Evolutionary conservation across 2,888 invertebrate species (phyloP).

Genomic region (Epinotia brunnichana): DNA sequence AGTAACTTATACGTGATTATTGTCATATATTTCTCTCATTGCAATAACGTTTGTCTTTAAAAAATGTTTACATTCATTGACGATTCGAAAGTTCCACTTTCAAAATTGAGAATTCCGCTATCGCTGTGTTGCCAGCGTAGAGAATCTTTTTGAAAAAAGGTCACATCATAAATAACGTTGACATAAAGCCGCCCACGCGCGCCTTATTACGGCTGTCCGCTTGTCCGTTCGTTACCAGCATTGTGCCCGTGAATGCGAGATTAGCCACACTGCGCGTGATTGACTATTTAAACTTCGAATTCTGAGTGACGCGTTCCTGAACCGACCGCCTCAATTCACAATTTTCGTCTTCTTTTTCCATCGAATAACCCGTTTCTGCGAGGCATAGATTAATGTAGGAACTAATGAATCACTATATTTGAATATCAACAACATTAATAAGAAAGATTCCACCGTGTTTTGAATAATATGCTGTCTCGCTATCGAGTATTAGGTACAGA

Average conservation of each 20-base stretch:
- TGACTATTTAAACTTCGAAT: slow-evolving; percentile 80
- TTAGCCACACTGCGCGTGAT: slow-evolving; percentile 81
- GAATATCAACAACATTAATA: slow-evolving; percentile 41
- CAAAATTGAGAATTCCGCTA: slow-evolving; percentile 36
- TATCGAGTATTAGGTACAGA: slow-evolving; percentile 35
- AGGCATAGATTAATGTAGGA: slow-evolving; percentile 37
- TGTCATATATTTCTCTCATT: slow-evolving; percentile 21
- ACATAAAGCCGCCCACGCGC: slow-evolving; percentile 81
- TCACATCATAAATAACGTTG: slow-evolving; percentile 81
- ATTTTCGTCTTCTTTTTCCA: slow-evolving; percentile 38
- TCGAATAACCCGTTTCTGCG: slow-evolving; percentile 40
- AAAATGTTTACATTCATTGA: slow-evolving; percentile 26
- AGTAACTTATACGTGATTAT: slow-evolving; percentile 30
- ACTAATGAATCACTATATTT: slow-evolving; percentile 41
- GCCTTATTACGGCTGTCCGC: slow-evolving; percentile 81
- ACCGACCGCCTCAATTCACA: slow-evolving; percentile 48
- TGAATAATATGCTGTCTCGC: slow-evolving; percentile 42
- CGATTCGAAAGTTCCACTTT: slow-evolving; percentile 41
- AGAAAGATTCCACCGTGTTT: slow-evolving; percentile 31
- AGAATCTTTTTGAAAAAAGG: slow-evolving; percentile 66
- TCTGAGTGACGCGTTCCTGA: slow-evolving; percentile 72
- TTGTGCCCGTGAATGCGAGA: slow-evolving; percentile 80
- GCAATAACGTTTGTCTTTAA: slow-evolving; percentile 9
- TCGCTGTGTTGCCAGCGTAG: slow-evolving; percentile 60
- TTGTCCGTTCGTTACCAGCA: slow-evolving; percentile 82